These are phyloP conservation scores for Parthenolecanium corni DNA, from an alignment of 2,888 invertebrate species.

Conservation along the genomic window DNA sequence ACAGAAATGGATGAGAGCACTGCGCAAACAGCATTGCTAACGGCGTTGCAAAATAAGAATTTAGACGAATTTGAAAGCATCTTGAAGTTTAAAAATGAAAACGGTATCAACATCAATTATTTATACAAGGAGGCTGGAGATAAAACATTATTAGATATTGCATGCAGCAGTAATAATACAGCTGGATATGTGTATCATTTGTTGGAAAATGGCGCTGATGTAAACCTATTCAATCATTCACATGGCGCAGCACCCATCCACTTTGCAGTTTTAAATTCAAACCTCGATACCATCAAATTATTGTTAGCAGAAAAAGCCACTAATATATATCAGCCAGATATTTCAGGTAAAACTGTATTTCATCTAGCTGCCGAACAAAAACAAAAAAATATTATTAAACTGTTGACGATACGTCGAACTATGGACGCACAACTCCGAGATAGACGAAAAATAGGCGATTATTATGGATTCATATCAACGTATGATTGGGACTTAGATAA, in stretches of 20 bases:
- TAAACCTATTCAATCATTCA: conserved; percentile 47
- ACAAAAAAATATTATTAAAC: conserved; percentile 35
- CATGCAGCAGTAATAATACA: conserved; percentile 43
- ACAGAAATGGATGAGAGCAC: no score
- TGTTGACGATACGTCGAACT: conserved; percentile 36
- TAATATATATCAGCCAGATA: conserved; percentile 43
- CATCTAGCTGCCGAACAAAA: conserved; percentile 45
- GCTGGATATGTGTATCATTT: conserved; percentile 47
- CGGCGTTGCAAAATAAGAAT: no score
- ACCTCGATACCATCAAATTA: conserved; percentile 42
- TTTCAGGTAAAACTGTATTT: conserved; percentile 45
- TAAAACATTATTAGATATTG: no score
- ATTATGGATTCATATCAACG: no score
- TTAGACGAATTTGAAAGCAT: no score
- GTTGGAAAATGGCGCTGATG: conserved; percentile 49
- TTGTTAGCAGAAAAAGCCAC: conserved; percentile 38
- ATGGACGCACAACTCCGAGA: conserved; percentile 36
- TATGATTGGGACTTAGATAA: no score
- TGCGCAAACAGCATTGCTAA: no score
- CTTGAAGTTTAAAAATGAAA: no score
- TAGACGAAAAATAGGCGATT: conserved; percentile 30
- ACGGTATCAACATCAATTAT: no score
- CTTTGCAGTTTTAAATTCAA: conserved; percentile 49
- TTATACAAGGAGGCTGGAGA: no score
- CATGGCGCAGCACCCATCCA: conserved; percentile 53